These are phyloP conservation scores for Lysandra coridon DNA, from an alignment of 2,888 invertebrate species.

Conservation along the genomic window DNA sequence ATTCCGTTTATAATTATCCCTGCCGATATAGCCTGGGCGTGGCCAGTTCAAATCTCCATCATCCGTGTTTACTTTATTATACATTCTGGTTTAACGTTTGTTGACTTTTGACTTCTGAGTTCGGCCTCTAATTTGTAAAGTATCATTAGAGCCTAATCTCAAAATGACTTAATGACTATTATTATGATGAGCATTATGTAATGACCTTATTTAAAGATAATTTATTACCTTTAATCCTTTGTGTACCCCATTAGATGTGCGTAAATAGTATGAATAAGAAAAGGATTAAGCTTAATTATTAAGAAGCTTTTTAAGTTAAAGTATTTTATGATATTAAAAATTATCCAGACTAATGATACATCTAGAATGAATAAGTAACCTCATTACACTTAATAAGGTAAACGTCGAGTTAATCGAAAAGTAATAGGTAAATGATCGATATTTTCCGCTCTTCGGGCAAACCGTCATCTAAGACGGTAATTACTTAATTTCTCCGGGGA, in stretches of 20 bases:
- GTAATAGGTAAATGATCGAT: slow-evolving; percentile 40
- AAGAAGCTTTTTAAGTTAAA: not conserved
- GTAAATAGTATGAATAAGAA: too few relatives aligned
- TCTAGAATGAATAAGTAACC: not conserved
- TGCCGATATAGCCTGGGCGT: slow-evolving; percentile 47
- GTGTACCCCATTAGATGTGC: too few relatives aligned
- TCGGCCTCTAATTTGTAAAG: too few relatives aligned
- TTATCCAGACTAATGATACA: not conserved
- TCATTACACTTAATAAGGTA: not conserved
- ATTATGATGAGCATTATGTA: too few relatives aligned
- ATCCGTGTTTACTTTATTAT: not conserved
- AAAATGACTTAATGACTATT: too few relatives aligned
- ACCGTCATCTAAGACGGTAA: slow-evolving; percentile 17
- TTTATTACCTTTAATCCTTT: too few relatives aligned
- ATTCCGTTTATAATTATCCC: slow-evolving; percentile 68
- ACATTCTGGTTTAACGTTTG: not conserved
- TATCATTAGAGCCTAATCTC: too few relatives aligned
- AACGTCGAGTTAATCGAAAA: slow-evolving; percentile 9
- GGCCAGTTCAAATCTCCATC: not conserved
- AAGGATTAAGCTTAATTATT: too few relatives aligned
- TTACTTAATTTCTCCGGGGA: not conserved
- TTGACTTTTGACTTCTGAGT: not conserved
- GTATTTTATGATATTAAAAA: not conserved
- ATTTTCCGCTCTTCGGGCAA: slow-evolving; percentile 28
- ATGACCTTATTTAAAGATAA: too few relatives aligned